Evolutionary conservation across 2,797 vertebrate genomes (phyloP).

Genomic region (Ptychobarbus kaznakovi): DNA sequence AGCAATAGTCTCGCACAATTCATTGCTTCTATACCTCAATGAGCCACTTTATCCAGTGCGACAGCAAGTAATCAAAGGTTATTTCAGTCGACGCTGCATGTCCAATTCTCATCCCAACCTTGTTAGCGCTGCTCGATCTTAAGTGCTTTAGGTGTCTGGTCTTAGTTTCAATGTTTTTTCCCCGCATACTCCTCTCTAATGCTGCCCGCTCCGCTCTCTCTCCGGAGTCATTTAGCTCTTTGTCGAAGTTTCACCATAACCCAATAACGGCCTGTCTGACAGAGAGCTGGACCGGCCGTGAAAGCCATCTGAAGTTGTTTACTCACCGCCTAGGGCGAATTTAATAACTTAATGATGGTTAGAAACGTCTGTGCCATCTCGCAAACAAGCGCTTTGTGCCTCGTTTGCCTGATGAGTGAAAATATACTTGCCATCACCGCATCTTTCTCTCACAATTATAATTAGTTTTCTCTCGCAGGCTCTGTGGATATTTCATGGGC

Average conservation of each 20-base stretch:
- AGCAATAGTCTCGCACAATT: not conserved
- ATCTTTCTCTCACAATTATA: conserved; percentile 73
- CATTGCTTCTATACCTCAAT: not conserved
- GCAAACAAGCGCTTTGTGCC: conserved; percentile 73
- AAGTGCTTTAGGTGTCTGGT: conserved; percentile 65
- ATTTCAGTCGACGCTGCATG: conserved; percentile 53
- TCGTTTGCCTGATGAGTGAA: conserved; percentile 71
- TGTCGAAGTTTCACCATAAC: conserved; percentile 72
- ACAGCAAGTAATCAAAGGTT: conserved; percentile 72
- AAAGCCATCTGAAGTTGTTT: conserved; percentile 76
- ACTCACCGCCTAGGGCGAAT: conserved; percentile 72
- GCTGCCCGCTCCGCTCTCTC: conserved; percentile 65
- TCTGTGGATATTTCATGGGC: conserved; percentile 70
- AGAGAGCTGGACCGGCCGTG: conserved; percentile 61
- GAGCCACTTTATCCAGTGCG: conserved; percentile 36
- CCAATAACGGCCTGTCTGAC: conserved; percentile 70
- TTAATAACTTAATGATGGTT: conserved; percentile 78
- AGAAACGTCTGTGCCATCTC: conserved; percentile 70
- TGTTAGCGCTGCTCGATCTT: conserved; percentile 68
- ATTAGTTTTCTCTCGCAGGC: conserved; percentile 72
- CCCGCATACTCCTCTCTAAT: conserved; percentile 65
- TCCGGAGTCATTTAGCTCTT: conserved; percentile 71
- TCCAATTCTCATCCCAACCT: conserved; percentile 64
- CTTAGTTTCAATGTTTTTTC: conserved; percentile 46
- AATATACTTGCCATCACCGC: conserved; percentile 70